Conservation (phyloP, 2,797 vertebrate genomes). For the Emys orbicularis region DNA sequence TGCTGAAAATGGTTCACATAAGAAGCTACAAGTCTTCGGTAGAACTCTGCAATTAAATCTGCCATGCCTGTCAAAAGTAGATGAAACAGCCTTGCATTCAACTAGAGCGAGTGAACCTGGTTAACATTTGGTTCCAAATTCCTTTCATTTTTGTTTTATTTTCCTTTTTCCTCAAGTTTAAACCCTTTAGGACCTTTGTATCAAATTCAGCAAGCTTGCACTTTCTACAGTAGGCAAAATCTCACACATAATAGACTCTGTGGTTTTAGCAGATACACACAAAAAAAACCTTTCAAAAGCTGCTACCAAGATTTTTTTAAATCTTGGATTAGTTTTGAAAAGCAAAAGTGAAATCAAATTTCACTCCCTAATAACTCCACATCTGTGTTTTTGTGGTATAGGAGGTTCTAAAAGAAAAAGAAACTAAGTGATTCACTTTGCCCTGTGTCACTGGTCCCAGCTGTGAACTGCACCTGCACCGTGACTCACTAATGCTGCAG, state of each 20-base stretch:
- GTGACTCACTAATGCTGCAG: slow-evolving; percentile 53
- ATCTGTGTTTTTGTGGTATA: slow-evolving; percentile 62
- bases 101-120: neutral
- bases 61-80: neutral
- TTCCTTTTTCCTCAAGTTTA: slow-evolving; percentile 30
- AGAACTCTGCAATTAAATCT: neutral
- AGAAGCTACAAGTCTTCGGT: neutral
- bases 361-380: slow-evolving; percentile 50
- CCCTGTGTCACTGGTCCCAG: slow-evolving; percentile 64
- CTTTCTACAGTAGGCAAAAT: slow-evolving; percentile 47
- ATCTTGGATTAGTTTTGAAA: slow-evolving; percentile 35
- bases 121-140: slow-evolving; percentile 31
- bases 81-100: slow-evolving; percentile 5
- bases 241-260: neutral
- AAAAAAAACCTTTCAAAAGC: slow-evolving; percentile 26
- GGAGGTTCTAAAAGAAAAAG: slow-evolving; percentile 55
- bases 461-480: slow-evolving; percentile 72
- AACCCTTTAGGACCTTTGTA: slow-evolving; percentile 48
- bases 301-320: neutral
- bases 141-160: slow-evolving; percentile 35
- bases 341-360: slow-evolving; percentile 62
- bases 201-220: slow-evolving; percentile 71
- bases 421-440: slow-evolving; percentile 49
- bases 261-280: slow-evolving; percentile 35
- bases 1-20: neutral